Evolutionary conservation across 2,797 vertebrate species (phyloP), one percentile per base, ranked within the genome.

Genomic region (Etheostoma perlongum): DNA sequence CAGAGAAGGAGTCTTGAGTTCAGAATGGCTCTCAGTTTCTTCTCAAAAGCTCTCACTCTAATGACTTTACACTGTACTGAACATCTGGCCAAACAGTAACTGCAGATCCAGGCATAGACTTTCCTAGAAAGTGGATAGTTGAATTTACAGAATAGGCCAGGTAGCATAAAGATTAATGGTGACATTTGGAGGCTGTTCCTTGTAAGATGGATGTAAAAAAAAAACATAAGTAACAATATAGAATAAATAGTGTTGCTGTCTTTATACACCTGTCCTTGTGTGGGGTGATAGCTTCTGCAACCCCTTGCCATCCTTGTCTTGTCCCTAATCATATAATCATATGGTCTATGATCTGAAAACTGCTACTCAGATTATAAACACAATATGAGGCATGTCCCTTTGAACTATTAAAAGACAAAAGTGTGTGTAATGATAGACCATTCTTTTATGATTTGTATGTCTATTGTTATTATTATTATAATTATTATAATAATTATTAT

Each of bases 151-250:
- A 71, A 63, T 67, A 78, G 74, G 76, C 57, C 84, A 79, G 72
- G 64, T 67, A 27, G 83, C 68, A 73, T 64, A 51, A 62, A 79
- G 78, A 79, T 55, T 46, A 47, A 70, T 55, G 47, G 61, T 65
- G 79, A 82, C 46, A 51, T 62, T 67, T 72, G 55, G 72, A 86
- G 90, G 87, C 82, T 82, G 88, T 85, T 88, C 88, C 85, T 91
- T 90, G 82, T 77, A 64, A 73, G 67, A 49, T 66, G 54, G 78
- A 84, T 65, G 63, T 77, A 15, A 40, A 40, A 40, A 49, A 46
- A 78, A n/a, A 11, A 67, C 25, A 76, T 65, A 63, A 75, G 63
- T 33, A 74, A 82, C n/a, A 64, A 69, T 62, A 55, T 66, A 72
- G 69, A 58, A 74, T 30, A 30, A 1, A 6, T 6, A 30, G 30